Base-by-base conservation (phyloP, 2,888 invertebrate genomes). In the Halictus quadricinctus region DNA sequence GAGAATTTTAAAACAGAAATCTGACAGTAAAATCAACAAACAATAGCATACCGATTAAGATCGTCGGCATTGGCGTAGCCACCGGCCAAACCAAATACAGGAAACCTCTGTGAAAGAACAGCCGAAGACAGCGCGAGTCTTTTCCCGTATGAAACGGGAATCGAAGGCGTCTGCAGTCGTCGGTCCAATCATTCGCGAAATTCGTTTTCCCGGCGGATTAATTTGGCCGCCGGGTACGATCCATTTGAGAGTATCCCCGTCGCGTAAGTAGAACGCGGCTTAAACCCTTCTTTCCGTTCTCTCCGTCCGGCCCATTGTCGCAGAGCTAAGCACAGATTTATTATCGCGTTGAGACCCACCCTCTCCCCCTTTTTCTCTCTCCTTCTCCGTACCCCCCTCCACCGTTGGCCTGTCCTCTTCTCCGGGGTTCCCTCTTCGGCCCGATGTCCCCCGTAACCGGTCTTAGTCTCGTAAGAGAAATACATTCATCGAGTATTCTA, bases 401-500 rank as follows among this genome's bases (percentile, higher is more conserved):
- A 69, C 69, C 79, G 29, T 74, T 84, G 76, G 36, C 74, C 80
- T 77, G 36, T 64, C 74, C 73, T 79, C 73, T 80, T 60, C 60
- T 75, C 29, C 80, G 50, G 76, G 58, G 64, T 64, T 64, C 29
- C 54, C 85, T 64, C 84, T 79, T 64, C 43, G 84, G 64, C 84
- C 41, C 84, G 75, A 79, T 64, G 69, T 50, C 82, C 82, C 79
- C 80, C 84, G 87, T 90, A 90, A 90, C 90, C 86, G 87, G 90
- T 88, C 90, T 88, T 88, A 90, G 90, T 90, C 90, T 88, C 92
- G 92, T 89, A 91, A 92, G 91, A 91, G 93, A 92, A 93, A 93
- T 93, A 92, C 92, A 92, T 93, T 93, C 93, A 93, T 93, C 92
- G 93, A 91, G 92, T 92, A 92, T 93, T 93, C 93, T 93, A 93